Base-by-base conservation (phyloP, 1,140 invertebrate species). In the Zaprionus vittiger region DNA sequence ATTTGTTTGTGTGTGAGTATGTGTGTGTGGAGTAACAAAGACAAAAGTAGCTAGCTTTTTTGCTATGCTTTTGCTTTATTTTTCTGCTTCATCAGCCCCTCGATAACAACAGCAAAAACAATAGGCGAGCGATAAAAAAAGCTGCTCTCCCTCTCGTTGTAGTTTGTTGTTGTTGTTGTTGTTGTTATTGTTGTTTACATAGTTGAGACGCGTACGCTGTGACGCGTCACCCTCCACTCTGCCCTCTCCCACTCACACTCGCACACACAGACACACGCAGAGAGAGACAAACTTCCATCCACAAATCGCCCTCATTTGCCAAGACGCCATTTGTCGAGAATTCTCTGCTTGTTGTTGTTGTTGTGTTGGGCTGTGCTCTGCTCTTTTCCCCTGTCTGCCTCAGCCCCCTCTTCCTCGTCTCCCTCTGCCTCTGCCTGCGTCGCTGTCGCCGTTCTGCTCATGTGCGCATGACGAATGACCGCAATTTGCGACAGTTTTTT, bases 391-490 rank as follows among this genome's bases (percentile, higher is more conserved):
- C 59, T 17, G 22, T 52, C 15, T n/a, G 17, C 12, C 20, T 4
- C 24, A 12, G 11, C 12, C 31, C 3, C 26, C 31, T 38, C 9
- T 54, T 4, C 15, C 61, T 64, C 34, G 73, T 22, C 70, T 63
- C 41, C 44, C 2, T 28, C 34, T 44, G 77, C n/a, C 61, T 49
- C 64, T 59, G 72, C 65, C 74, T 72, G 4, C 49, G 38, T 15
- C 47, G 17, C 54, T 65, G 34, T 64, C 73, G 79, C 67, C 80
- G 89, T 90, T 85, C 82, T 91, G 90, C 90, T 91, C 61, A 90
- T 91, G 80, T 91, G 90, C 90, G 90, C 90, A 91, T 91, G 90
- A 91, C 90, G 90, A 91, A 91, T 91, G 89, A 91, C 90, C 90
- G 90, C 85, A 91, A 91, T 91, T 90, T 90, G 85, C 86, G 85